Evolutionary conservation across 2,888 invertebrate genomes (phyloP).

Genomic region (Hecatera dysodea): DNA sequence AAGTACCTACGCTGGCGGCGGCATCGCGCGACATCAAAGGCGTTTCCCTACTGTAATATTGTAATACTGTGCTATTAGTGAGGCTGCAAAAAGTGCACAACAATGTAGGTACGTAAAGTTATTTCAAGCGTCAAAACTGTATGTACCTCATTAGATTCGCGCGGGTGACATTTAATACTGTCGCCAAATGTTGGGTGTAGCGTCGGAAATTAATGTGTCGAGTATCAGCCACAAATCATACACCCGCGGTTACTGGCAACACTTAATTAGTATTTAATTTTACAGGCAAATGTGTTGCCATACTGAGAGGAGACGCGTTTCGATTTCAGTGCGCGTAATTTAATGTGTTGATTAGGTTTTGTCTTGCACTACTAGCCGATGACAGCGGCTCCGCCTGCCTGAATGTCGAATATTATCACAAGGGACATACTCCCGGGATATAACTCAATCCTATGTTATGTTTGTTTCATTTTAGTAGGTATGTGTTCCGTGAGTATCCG

Average conservation of each 20-base stretch:
- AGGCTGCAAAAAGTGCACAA: conserved; percentile 15
- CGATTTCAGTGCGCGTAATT: conserved; percentile 32
- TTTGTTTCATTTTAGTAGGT: no score
- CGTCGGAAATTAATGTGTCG: conserved; percentile 45
- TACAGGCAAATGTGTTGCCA: conserved; percentile 33
- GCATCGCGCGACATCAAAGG: no score
- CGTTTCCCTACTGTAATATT: no score
- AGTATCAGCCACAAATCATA: conserved; percentile 43
- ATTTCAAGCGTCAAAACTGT: conserved; percentile 31
- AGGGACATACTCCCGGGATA: no score
- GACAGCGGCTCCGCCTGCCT: no score
- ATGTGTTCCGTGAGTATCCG: no score
- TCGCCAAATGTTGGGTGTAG: conserved; percentile 63
- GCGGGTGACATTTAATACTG: conserved; percentile 60
- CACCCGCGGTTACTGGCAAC: conserved; percentile 35
- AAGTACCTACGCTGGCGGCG: no score
- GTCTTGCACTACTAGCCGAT: background rate
- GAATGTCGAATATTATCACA: no score
- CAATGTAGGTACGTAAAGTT: conserved; percentile 9
- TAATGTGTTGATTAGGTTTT: conserved; percentile 25
- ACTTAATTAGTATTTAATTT: conserved; percentile 58
- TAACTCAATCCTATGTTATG: no score
- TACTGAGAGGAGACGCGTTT: conserved; percentile 6
- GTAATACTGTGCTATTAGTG: no score
- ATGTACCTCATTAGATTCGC: conserved; percentile 38